Evolutionary conservation across 2,888 invertebrate genomes (phyloP).

Genomic region (Trichogramma dendrolimi): DNA sequence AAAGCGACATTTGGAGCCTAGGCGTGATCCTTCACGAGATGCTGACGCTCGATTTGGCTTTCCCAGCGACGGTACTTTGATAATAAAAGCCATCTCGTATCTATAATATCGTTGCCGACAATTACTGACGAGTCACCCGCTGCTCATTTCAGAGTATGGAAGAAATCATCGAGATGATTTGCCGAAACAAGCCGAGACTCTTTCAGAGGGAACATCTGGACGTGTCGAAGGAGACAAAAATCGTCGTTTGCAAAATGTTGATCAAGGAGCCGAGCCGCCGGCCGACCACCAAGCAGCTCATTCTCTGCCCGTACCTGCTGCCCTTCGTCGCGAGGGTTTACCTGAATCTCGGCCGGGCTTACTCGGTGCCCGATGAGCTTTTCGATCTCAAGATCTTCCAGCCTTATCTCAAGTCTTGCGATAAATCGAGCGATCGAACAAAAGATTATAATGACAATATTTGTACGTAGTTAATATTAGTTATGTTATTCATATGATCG

Average conservation of each 20-base stretch:
- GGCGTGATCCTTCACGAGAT: slow-evolving; percentile 82
- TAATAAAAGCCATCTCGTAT: neutral
- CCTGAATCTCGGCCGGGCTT: slow-evolving; percentile 40
- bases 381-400: slow-evolving; percentile 29
- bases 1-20: slow-evolving; percentile 83
- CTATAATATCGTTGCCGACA: neutral
- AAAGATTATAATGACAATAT: no score
- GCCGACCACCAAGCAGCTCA: slow-evolving; percentile 39
- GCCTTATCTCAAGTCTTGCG: slow-evolving; percentile 12
- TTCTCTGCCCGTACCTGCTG: slow-evolving; percentile 41
- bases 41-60: slow-evolving; percentile 43
- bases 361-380: slow-evolving; percentile 12
- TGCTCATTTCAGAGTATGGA: slow-evolving; percentile 30
- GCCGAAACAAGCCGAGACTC: slow-evolving; percentile 29
- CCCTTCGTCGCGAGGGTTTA: slow-evolving; percentile 36
- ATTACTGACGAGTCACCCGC: neutral
- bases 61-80: slow-evolving; percentile 37
- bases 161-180: slow-evolving; percentile 36
- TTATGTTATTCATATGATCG: no score
- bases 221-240: slow-evolving; percentile 32
- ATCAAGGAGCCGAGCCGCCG: slow-evolving; percentile 36
- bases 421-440: neutral
- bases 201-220: slow-evolving; percentile 25
- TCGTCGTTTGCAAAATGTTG: slow-evolving; percentile 43
- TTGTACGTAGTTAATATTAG: no score